phyloP scores from a whole-genome alignment of 2,888 invertebrate genomes.

The Chrysomela aeneicollis region DNA sequence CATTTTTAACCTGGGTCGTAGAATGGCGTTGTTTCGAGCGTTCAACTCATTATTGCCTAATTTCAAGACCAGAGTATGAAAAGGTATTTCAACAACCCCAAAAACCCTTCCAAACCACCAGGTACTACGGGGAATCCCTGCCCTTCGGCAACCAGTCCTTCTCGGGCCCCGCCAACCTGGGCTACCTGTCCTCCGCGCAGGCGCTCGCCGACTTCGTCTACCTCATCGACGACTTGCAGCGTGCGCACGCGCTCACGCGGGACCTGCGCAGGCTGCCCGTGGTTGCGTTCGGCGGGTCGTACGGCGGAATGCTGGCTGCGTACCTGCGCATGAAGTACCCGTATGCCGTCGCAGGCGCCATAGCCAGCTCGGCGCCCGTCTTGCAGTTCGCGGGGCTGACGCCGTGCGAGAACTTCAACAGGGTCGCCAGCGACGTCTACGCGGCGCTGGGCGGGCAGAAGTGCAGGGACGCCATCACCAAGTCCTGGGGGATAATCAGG shows the following conservation, averaged over 20 bases:
- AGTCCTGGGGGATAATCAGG: conserved; percentile 82
- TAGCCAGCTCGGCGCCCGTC: conserved; percentile 93
- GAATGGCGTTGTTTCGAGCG: too few species aligned
- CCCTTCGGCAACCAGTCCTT: conserved; percentile 86
- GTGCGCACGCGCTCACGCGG: conserved; percentile 37
- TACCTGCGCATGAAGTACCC: conserved; percentile 98
- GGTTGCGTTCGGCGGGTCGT: conserved; percentile 87
- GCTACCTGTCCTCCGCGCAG: conserved; percentile 88
- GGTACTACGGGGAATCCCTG: conserved; percentile 89
- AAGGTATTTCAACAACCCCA: too few species aligned
- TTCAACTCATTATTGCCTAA: too few species aligned
- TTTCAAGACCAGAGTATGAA: too few species aligned
- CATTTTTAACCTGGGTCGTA: too few species aligned
- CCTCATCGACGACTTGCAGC: conserved; percentile 72
- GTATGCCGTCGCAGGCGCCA: conserved; percentile 83
- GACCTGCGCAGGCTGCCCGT: conserved; percentile 71
- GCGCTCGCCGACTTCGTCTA: conserved; percentile 93
- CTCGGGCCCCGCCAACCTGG: conserved; percentile 71
- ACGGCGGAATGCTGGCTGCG: conserved; percentile 96
- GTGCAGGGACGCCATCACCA: conserved; percentile 77
- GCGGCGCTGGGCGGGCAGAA: conserved; percentile 57
- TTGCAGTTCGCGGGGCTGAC: conserved; percentile 84
- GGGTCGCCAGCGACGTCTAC: conserved; percentile 84
- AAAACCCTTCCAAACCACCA: conserved; percentile 50
- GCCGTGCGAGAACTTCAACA: conserved; percentile 78